phyloP scores from a whole-genome alignment of 2,888 invertebrate genomes.

The Amitus sp. region DNA sequence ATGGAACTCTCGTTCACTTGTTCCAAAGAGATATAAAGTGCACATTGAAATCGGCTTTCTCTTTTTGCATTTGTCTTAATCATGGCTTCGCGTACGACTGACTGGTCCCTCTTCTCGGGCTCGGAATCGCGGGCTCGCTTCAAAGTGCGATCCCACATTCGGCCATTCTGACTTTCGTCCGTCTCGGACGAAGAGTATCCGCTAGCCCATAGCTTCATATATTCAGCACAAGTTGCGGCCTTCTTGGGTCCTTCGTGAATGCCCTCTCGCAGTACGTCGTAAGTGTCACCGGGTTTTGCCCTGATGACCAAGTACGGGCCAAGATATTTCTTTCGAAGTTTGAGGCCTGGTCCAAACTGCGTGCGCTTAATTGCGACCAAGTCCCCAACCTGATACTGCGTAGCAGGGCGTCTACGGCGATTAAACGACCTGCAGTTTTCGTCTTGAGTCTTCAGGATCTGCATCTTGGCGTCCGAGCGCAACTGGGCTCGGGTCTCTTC shows the following conservation, averaged over 20 bases:
- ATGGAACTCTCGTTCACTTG: too few species aligned
- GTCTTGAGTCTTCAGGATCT: background rate
- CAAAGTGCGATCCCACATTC: constrained; percentile 13
- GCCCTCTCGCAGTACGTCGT: constrained; percentile 50
- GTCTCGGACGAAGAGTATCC: constrained; percentile 14
- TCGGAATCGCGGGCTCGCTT: too few species aligned
- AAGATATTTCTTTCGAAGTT: constrained; percentile 29
- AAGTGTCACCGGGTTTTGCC: constrained; percentile 50
- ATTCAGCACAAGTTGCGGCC: constrained; percentile 48
- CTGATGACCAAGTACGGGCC: constrained; percentile 37
- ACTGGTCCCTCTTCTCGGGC: too few species aligned
- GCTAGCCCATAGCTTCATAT: constrained; percentile 40
- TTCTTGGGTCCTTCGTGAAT: constrained; percentile 45
- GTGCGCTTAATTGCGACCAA: constrained; percentile 34
- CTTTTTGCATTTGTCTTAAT: too few species aligned
- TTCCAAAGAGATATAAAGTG: too few species aligned
- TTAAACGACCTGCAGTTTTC: constrained; percentile 5
- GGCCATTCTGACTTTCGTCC: constrained; percentile 19
- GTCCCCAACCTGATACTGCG: background rate
- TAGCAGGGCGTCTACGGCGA: background rate
- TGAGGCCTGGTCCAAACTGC: constrained; percentile 32
- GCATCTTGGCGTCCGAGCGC: background rate
- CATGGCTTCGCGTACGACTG: too few species aligned
- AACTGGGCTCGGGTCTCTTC: constrained; percentile 7
- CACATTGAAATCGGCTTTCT: too few species aligned